Percentiles rank a stretch among this genome's conserved stretches.
phyloP scores from a whole-genome alignment of 2,888 invertebrate species.

The Zele albiditarsus region DNA sequence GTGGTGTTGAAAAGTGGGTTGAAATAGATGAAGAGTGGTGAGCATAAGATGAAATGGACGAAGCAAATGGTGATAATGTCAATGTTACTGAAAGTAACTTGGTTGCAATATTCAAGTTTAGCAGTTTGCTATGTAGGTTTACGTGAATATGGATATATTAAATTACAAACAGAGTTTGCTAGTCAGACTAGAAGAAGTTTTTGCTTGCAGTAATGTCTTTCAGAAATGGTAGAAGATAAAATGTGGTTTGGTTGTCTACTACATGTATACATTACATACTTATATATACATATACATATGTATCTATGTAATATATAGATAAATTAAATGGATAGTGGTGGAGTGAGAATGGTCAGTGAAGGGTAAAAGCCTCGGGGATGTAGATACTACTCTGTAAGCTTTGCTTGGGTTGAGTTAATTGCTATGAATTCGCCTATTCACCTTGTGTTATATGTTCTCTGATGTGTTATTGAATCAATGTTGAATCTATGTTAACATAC shows the following conservation, averaged over 20 bases:
- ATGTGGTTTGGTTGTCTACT: not conserved
- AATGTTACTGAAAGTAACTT: constrained; percentile 22
- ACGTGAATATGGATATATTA: not conserved
- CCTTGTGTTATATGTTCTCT: not conserved
- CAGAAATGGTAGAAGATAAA: not conserved
- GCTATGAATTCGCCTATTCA: not conserved
- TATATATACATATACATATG: not conserved
- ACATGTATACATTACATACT: not conserved
- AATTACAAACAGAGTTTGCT: not conserved
- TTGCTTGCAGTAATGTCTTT: not conserved
- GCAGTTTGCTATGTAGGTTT: constrained; percentile 6
- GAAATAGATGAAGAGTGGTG: not conserved
- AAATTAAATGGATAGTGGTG: not conserved
- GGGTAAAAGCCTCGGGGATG: constrained; percentile 10
- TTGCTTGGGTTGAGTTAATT: not conserved
- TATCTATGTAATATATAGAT: not conserved
- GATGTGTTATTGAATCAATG: not conserved
- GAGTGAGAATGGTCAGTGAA: not conserved
- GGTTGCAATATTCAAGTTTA: constrained; percentile 3
- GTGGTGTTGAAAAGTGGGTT: not conserved
- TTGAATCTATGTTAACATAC: not conserved
- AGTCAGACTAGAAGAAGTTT: not conserved
- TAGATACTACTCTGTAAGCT: not conserved
- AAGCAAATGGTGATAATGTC: constrained; percentile 29
- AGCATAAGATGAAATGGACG: constrained; percentile 12